Base-by-base conservation (phyloP, 2,113 vertebrate species). In the Anoura caudifer region DNA sequence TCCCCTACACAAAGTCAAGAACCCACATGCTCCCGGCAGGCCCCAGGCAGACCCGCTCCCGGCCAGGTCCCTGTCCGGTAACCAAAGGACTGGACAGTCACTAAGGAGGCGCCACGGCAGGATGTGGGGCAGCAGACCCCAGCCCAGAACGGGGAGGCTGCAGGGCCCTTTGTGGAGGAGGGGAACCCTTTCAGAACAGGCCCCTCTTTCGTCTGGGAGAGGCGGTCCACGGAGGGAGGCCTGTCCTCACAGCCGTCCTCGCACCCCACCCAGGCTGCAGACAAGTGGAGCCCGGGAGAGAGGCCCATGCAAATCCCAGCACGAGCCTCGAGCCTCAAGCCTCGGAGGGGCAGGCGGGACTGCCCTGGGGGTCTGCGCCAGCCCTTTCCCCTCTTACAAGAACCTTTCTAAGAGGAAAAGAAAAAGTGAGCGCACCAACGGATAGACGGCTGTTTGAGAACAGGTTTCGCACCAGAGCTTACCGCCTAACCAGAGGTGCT, bases 321-420 rank as follows among this genome's bases (percentile, higher is more conserved):
- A 38, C 0, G 2, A 13, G 6, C n/a, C 41, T n/a, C 1, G 17
- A n/a, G n/a, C n/a, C n/a, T n/a, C n/a, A 3, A 13, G 6, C n/a
- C 41, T n/a, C 1, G 17, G 22, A 2, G 19, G 16, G 52, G 17
- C 36, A 38, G 45, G 56, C 41, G 5, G 67, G 52, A n/a, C 26
- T 24, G 24, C 43, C 56, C 85, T 31, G 20, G 26, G 38, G 50
- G 4, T 38, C 47, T 36, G 31, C 4, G 1, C 33, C 54, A 77
- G 90, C 38, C 50, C 73, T 41, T 36, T 15, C 54, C 84, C 70
- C 33, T 33, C 36, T 76, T 17, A 61, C 24, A 50, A 36, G 43
- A 94, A 45, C 22, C 83, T 69, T 77, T 76, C 67, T 75, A 31
- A 94, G 77, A 87, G 33, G 43, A 67, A 72, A 92, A 82, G 52